phyloP scores from a whole-genome alignment of 2,797 vertebrate genomes.

The Hapalemur alaotrensis region DNA sequence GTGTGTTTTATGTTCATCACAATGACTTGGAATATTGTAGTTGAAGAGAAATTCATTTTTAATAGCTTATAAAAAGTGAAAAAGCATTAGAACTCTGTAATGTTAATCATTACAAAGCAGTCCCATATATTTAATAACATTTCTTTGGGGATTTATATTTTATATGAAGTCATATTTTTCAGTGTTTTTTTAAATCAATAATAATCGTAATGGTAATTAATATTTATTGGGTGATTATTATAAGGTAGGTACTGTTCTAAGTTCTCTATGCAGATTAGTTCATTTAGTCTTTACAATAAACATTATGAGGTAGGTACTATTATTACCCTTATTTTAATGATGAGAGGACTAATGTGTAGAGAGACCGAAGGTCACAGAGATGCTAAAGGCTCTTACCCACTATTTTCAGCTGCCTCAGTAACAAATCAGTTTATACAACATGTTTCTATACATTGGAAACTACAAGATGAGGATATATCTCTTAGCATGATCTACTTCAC shows the following conservation, averaged over 20 bases:
- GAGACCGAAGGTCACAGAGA: background rate
- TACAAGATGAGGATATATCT: background rate
- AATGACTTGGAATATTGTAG: background rate
- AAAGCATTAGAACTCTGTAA: background rate
- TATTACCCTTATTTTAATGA: background rate
- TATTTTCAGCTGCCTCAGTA: background rate
- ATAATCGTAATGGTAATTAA: conserved; percentile 31
- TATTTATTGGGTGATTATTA: background rate
- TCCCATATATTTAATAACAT: background rate
- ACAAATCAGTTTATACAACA: background rate
- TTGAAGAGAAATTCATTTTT: background rate
- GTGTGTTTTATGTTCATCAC: background rate
- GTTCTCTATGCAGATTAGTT: background rate
- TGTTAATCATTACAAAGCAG: background rate
- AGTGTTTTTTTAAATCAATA: conserved; percentile 6
- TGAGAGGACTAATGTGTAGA: background rate
- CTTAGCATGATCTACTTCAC: background rate
- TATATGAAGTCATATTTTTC: background rate
- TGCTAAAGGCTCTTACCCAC: background rate
- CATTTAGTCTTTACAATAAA: conserved; percentile 10
- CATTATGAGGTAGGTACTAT: background rate
- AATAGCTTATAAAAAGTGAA: background rate
- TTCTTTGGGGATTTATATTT: conserved; percentile 3
- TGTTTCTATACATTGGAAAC: background rate
- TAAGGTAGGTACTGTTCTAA: background rate